phyloP scores from a whole-genome alignment of 2,797 vertebrate genomes.

The Tapirus indicus region DNA sequence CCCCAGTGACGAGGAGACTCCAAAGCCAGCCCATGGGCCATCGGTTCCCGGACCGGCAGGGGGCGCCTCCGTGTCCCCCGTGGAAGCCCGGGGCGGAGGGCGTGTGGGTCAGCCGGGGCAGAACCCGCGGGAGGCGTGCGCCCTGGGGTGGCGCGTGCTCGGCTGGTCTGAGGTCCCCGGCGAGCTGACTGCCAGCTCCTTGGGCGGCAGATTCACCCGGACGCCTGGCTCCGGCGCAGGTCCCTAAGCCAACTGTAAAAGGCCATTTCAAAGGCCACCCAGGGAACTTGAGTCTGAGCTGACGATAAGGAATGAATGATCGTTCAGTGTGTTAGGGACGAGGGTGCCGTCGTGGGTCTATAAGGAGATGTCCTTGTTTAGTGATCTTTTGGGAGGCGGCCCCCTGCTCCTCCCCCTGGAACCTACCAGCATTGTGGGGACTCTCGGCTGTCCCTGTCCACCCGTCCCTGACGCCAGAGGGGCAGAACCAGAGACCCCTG shows the following conservation, averaged over 20 bases:
- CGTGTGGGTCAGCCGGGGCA: neutral
- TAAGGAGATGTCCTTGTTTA: neutral
- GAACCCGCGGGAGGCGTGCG: too few species aligned
- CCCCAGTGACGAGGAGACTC: neutral
- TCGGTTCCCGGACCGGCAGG: neutral
- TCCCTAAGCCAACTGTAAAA: neutral
- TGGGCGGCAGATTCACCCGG: neutral
- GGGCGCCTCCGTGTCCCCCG: neutral
- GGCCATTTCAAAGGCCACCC: neutral
- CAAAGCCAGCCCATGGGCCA: neutral
- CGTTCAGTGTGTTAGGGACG: neutral
- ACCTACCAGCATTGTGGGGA: neutral
- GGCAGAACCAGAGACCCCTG: neutral
- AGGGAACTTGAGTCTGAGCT: neutral
- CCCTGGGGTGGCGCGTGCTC: fast-evolving
- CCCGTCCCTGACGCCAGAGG: neutral
- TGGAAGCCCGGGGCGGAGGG: neutral
- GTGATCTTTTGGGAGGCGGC: neutral
- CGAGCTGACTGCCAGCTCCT: neutral
- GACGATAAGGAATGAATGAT: neutral
- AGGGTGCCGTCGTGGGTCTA: fast-evolving
- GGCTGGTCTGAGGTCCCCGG: neutral
- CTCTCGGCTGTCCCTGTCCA: neutral
- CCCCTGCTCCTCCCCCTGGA: fast-evolving
- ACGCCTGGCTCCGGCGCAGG: neutral